A percentile compares a stretch with the other conserved stretches of the same genome.
Evolutionary conservation across 2,113 vertebrate genomes (phyloP).

Genomic region (Lepidothrix coronata): DNA sequence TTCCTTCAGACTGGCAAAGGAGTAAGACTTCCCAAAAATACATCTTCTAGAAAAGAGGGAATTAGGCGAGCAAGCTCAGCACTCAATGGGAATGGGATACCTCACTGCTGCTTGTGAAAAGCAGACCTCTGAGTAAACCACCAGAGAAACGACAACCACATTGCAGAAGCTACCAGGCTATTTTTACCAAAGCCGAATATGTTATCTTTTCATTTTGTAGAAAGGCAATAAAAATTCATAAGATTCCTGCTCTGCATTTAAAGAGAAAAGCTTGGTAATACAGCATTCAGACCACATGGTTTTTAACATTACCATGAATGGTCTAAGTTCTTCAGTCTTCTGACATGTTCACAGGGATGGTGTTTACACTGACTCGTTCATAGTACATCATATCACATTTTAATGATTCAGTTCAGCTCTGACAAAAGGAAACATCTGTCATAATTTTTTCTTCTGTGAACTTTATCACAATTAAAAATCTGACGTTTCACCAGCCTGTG

Average conservation of each 20-base stretch:
- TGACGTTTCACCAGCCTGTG: constrained; percentile 57
- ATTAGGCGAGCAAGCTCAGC: not conserved
- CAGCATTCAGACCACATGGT: constrained; percentile 27
- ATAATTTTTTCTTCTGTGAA: constrained; percentile 50
- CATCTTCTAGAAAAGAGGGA: not conserved
- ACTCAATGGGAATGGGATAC: constrained; percentile 7
- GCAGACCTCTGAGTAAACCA: constrained; percentile 31
- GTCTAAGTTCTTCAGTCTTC: constrained; percentile 14
- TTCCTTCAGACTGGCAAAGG: constrained; percentile 40
- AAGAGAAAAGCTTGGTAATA: constrained; percentile 24
- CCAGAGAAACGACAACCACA: not conserved
- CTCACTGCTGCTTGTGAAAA: not conserved
- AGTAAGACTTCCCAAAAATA: constrained; percentile 55
- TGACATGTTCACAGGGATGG: constrained; percentile 40
- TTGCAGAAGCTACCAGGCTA: constrained; percentile 35
- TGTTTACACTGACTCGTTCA: constrained; percentile 40
- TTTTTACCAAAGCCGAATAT: constrained; percentile 45
- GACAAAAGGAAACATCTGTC: constrained; percentile 60
- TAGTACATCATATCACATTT: constrained; percentile 38
- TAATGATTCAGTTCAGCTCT: constrained; percentile 32
- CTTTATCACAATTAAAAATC: constrained; percentile 69
- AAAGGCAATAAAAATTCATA: constrained; percentile 61
- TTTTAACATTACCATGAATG: constrained; percentile 35
- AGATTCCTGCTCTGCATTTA: constrained; percentile 43
- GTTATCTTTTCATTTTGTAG: constrained; percentile 50